Percentiles rank a stretch among this genome's conserved stretches.
These are phyloP conservation scores for Gephyroberyx darwinii DNA, from an alignment of 2,797 vertebrate genomes.

Conservation along the genomic window DNA sequence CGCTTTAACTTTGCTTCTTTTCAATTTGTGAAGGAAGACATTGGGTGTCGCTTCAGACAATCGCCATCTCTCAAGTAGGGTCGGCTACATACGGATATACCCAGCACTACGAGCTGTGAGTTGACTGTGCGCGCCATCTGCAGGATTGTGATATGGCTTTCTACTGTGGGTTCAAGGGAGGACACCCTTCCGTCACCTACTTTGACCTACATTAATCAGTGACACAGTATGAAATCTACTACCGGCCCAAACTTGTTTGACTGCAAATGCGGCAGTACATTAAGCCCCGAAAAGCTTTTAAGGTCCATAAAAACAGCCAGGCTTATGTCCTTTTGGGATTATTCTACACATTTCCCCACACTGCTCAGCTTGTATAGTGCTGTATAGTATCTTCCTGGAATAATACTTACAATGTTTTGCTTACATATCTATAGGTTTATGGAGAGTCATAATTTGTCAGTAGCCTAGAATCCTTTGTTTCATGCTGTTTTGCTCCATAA, in stretches of 20 bases:
- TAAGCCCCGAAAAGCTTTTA: constrained; percentile 23
- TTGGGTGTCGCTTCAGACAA: constrained; percentile 60
- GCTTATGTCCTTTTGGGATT: constrained; percentile 18
- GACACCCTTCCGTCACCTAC: constrained; percentile 79
- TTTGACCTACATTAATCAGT: constrained; percentile 80
- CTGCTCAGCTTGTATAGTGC: background rate
- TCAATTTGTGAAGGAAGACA: constrained; percentile 41
- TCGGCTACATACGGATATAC: constrained; percentile 39
- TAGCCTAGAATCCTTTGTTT: background rate
- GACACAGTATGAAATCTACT: constrained; percentile 55
- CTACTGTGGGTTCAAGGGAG: constrained; percentile 78
- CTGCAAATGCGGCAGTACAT: constrained; percentile 15
- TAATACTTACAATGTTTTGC: too few species aligned
- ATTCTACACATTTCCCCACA: background rate
- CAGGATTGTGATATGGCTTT: constrained; percentile 69
- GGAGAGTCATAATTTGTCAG: background rate
- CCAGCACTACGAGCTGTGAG: constrained; percentile 56
- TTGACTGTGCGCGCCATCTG: constrained; percentile 77
- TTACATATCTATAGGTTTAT: too few species aligned
- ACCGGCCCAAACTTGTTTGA: constrained; percentile 53
- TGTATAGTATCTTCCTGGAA: background rate
- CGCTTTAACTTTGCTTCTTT: constrained; percentile 55
- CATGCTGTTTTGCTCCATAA: background rate
- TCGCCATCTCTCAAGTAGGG: constrained; percentile 62
- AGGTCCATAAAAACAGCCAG: constrained; percentile 10